Evolutionary conservation across 37 sponge, comb jelly and placozoan species (phyloP).

Genomic region (Corticium candelabrum): DNA sequence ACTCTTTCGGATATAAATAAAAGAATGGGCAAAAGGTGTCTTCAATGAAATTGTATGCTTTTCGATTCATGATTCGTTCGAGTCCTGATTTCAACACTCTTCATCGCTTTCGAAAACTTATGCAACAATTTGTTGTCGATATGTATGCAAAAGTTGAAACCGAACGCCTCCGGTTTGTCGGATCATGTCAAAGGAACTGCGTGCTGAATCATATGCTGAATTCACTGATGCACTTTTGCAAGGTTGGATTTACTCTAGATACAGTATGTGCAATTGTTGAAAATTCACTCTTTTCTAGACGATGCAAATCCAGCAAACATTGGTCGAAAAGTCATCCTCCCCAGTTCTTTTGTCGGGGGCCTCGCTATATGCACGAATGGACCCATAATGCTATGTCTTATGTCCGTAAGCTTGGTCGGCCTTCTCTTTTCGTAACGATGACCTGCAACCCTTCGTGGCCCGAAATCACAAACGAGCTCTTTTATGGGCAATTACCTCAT

Average conservation of each 20-base stretch:
- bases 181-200: constrained; percentile 15
- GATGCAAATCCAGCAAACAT: constrained; percentile 34
- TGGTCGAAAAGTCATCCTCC: constrained; percentile 40
- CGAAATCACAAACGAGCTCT: constrained; percentile 34
- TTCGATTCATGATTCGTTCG: constrained; percentile 28
- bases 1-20: constrained; percentile 1
- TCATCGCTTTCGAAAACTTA: constrained; percentile 15
- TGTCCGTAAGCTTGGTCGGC: constrained; percentile 28
- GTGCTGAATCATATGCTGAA: constrained; percentile 22
- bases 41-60: constrained; percentile 29
- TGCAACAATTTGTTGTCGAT: constrained; percentile 54
- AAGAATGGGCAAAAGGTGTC: constrained; percentile 28
- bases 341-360: constrained; percentile 45
- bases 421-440: constrained; percentile 40
- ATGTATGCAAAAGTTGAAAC: constrained; percentile 41
- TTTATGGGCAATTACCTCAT: constrained; percentile 22
- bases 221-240: constrained; percentile 13
- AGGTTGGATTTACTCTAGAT: too few relatives aligned
- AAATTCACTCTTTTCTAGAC: too few relatives aligned
- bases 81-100: constrained; percentile 8
- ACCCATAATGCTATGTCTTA: constrained; percentile 54
- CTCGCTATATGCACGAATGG: constrained; percentile 45
- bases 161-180: constrained; percentile 32
- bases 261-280: too few relatives aligned
- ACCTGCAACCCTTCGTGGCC: constrained; percentile 49